Evolutionary conservation across 1,140 invertebrate genomes (phyloP).

Genomic region (Schlechtendalia chinensis): DNA sequence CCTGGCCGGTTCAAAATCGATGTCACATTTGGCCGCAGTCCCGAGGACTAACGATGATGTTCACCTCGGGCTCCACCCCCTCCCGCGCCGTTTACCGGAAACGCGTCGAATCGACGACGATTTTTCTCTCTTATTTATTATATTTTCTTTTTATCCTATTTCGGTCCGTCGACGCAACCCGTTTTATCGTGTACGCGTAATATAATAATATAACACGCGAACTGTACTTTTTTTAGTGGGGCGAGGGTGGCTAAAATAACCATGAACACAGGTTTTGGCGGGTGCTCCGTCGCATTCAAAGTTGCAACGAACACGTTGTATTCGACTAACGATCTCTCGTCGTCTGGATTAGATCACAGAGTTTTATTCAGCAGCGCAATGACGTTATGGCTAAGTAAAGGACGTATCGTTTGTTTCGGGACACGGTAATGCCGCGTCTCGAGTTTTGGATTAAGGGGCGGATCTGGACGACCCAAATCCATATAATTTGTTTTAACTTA

Average conservation of each 20-base stretch:
- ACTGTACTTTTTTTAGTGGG: too few relatives aligned
- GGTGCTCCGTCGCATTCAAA: too few relatives aligned
- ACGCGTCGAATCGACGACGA: background rate
- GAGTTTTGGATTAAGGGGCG: slow-evolving; percentile 1
- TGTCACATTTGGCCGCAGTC: slow-evolving; percentile 41
- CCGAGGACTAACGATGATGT: slow-evolving; percentile 18
- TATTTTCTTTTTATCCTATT: too few relatives aligned
- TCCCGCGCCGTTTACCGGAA: background rate
- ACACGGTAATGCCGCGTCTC: too few relatives aligned
- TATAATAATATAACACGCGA: too few relatives aligned
- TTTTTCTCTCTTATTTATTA: background rate
- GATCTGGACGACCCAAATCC: background rate
- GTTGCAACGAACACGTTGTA: too few relatives aligned
- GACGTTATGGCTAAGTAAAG: background rate
- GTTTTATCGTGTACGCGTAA: too few relatives aligned
- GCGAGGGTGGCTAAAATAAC: too few relatives aligned
- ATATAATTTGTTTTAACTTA: slow-evolving; percentile 18
- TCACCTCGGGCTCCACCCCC: background rate
- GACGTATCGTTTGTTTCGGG: background rate
- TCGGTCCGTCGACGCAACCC: too few relatives aligned
- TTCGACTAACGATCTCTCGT: background rate
- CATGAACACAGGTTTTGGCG: too few relatives aligned
- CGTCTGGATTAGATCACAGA: too few relatives aligned
- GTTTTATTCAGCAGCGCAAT: background rate
- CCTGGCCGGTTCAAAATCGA: slow-evolving; percentile 28